Base-by-base conservation (phyloP, 2,888 invertebrate species). In the Dichetophora obliterata region DNA sequence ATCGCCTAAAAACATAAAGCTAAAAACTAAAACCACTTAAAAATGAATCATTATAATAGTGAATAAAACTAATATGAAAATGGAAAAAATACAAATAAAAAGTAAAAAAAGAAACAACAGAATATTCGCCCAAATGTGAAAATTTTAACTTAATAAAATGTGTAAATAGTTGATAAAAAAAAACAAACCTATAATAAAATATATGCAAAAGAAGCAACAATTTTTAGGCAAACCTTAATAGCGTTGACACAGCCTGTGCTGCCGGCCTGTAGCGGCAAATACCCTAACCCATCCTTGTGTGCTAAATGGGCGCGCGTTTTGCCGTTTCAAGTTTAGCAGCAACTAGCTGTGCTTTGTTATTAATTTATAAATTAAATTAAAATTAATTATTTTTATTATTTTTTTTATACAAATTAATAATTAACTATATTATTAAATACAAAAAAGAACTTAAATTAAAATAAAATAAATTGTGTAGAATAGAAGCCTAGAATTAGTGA, bases 341-440 rank as follows among this genome's bases (percentile, higher is more conserved):
- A 22, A n/a, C 54, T 54, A 27, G 63, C 63, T 63, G 65, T 24
- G 65, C 37, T 65, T n/a, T 34, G 72, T 48, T 19, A 24, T 59
- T 72, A 72, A 61, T 61, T 72, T 74, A 54, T 74, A 74, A 65
- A 52, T 34, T 74, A 66, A 65, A 52, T 34, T 74, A 74, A 37
- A 22, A 54, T 54, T 66, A 74, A 74, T 74, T 73, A 73, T 65
- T 73, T 74, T 66, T 74, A 74, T 74, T 74, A 74, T 74, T 74
- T 72, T 68, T 31, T 74, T 74, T 74, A 74, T 74, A 74, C 74
- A 74, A 74, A 52, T 66, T 74, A 74, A 74, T 74, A 74, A 54
- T 66, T 74, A 65, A 50, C 19, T 74, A 65, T 74, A 52, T 74
- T 65, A 73, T 34, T 31, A 52, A 73, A 65, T 31, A n/a, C 57